Evolutionary conservation across 2,888 invertebrate species (phyloP).

Genomic region (Cantharis nigra): DNA sequence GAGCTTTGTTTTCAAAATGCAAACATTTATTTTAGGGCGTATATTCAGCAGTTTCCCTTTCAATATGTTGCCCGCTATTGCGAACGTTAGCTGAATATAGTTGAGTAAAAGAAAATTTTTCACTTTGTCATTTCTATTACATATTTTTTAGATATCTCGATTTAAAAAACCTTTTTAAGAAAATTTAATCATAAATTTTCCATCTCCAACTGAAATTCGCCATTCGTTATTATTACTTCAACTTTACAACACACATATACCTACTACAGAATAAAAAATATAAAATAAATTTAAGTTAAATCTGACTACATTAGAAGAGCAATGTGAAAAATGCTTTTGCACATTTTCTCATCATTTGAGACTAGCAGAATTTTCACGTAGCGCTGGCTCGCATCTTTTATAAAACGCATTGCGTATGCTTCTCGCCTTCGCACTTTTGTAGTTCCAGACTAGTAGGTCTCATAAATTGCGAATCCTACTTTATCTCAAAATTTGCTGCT

Average conservation of each 20-base stretch:
- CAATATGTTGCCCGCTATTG: conserved; percentile 13
- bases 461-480: conserved; percentile 32
- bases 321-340: conserved; percentile 2
- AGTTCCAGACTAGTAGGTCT: conserved; percentile 26
- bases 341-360: conserved; percentile 9
- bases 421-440: conserved; percentile 31
- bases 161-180: not conserved
- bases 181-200: not conserved
- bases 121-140: conserved; percentile 1
- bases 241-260: not conserved
- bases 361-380: conserved; percentile 14
- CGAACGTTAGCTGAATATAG: conserved; percentile 8
- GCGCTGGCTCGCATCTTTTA: conserved; percentile 20
- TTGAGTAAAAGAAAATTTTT: conserved; percentile 8
- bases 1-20: conserved; percentile 12
- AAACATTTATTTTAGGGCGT: conserved; percentile 13
- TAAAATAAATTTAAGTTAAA: conserved; percentile 10
- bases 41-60: conserved; percentile 18
- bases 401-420: conserved; percentile 29
- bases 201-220: not conserved
- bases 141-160: not conserved
- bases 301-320: not conserved
- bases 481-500: conserved; percentile 35
- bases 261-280: conserved; percentile 4
- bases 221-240: not conserved